A percentile compares a stretch with the other conserved stretches of the same genome.
Conservation (phyloP, 2,888 invertebrate genomes). For the Drosophila incognita region DNA sequence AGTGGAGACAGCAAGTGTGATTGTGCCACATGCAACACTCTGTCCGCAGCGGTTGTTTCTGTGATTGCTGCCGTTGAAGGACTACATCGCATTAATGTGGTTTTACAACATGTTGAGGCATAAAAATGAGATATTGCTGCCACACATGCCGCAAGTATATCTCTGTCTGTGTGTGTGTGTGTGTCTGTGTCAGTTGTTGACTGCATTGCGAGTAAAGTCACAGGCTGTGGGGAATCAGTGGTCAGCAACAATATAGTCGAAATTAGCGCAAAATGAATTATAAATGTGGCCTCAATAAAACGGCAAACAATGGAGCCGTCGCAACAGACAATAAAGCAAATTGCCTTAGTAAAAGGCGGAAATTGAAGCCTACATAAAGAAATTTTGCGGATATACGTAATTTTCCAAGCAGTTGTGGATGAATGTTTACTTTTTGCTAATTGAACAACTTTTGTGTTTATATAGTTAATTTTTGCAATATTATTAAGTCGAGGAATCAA, state of each 20-base stretch:
- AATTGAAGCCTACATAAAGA: not conserved
- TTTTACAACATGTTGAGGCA: conserved; percentile 76
- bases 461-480: not conserved
- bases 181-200: conserved; percentile 3
- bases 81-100: conserved; percentile 77
- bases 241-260: conserved; percentile 64
- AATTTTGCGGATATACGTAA: not conserved
- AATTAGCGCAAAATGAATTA: conserved; percentile 79
- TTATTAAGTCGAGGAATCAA: not conserved
- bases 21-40: conserved; percentile 63
- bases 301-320: conserved; percentile 31
- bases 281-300: conserved; percentile 74
- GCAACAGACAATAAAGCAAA: conserved; percentile 11
- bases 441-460: too few species aligned
- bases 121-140: conserved; percentile 77
- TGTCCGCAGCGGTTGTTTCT: conserved; percentile 44
- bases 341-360: conserved; percentile 17
- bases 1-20: conserved; percentile 4
- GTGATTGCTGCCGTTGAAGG: conserved; percentile 51
- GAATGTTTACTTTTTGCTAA: not conserved
- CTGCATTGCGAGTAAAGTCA: conserved; percentile 40
- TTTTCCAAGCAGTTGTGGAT: not conserved
- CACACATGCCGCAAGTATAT: conserved; percentile 66
- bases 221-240: conserved; percentile 8
- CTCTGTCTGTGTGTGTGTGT: not conserved